Percentiles rank a stretch among this genome's conserved stretches.
Conservation (phyloP, 1,140 invertebrate genomes). For the Limonius californicus region DNA sequence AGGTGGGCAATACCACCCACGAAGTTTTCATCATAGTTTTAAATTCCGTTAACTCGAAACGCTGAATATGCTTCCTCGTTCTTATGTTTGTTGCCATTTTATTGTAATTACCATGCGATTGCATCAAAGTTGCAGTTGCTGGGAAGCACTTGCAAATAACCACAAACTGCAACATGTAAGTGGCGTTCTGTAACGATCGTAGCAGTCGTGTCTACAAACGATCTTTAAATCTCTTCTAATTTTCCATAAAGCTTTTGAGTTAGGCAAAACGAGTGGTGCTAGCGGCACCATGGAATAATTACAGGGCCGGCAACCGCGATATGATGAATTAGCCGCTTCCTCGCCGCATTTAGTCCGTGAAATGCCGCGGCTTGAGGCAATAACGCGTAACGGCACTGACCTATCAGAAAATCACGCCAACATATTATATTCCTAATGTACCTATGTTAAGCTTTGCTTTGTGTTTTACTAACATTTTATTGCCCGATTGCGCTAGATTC, state of each 20-base stretch:
- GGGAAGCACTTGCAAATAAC: neutral
- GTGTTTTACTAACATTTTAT: no score
- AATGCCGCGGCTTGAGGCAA: constrained; percentile 18
- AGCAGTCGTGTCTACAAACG: neutral
- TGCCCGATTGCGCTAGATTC: no score
- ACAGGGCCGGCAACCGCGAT: constrained; percentile 30
- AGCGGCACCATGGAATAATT: constrained; percentile 30
- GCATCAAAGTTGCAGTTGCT: neutral
- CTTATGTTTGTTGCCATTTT: no score
- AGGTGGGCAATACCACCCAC: no score
- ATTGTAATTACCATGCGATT: neutral
- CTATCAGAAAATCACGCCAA: neutral
- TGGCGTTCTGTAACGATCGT: neutral
- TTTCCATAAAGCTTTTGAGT: neutral
- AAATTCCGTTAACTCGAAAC: no score
- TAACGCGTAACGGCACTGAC: constrained; percentile 21
- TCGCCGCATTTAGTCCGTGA: constrained; percentile 19
- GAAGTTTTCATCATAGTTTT: no score
- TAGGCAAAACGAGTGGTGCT: constrained; percentile 3
- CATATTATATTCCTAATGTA: no score
- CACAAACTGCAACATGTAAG: neutral
- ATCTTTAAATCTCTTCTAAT: neutral
- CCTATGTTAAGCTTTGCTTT: no score
- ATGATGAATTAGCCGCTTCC: constrained; percentile 34
- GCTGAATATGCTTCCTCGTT: neutral